Evolutionary conservation across 2,113 vertebrate genomes (phyloP), one percentile per base, ranked within the genome.

Genomic region (Romanogobio albipinnatus): DNA sequence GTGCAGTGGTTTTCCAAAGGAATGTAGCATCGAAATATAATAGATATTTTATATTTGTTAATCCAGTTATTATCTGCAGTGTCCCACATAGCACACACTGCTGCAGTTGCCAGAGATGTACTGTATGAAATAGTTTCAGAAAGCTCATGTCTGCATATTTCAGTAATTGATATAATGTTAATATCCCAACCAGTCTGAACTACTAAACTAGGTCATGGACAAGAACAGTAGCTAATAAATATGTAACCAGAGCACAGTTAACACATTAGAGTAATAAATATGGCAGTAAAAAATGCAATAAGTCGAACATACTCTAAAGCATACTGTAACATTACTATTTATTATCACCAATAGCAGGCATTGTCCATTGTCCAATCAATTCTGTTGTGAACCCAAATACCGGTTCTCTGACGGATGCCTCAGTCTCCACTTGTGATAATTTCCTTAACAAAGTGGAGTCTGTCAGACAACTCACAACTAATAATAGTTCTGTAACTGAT

Each of bases 41-140:
- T 33, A 76, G n/a, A 76, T 53, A 29, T 53, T 51, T 76, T 76
- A 53, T 53, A 53, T 33, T 76, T 51, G 53, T 33, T 53, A 76
- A 53, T 53, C 15, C 24, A 17, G 49, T 76, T 76, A 33, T 29
- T 53, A 76, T 51, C 24, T 74, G 43, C 39, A 74, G 43, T 74
- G 71, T 74, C 71, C 43, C n/a, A 74, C 71, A 74, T 74, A 49
- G 43, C 70, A 73, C 39, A 24, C 5, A 24, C 22, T 24, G 22
- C 22, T 74, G 43, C 70, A 73, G 43, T 22, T 14, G 22, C 39
- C 43, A 13, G 70, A 74, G 1, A 39, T 39, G 39, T 39, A 39
- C 39, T 7, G 39, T 39, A 39, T 39, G 19, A 71, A 71, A 71
- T 71, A 39, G 14, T 66, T 66, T 33, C 13, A 66, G 62, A 66